phyloP scores from a whole-genome alignment of 2,797 vertebrate species.

The Parotocinclus haroldoi region DNA sequence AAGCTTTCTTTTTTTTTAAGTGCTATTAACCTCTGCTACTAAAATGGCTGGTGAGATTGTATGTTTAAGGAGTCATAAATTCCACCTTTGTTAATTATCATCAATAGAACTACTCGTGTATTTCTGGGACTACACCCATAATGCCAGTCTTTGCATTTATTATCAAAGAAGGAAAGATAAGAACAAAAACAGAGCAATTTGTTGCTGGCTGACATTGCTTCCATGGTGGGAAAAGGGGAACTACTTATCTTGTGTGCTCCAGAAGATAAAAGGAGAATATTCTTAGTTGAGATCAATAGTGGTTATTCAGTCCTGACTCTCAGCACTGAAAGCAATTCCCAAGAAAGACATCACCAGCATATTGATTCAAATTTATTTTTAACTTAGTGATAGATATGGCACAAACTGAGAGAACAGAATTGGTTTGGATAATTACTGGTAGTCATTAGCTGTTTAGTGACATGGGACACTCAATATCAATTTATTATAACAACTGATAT shows the following conservation, averaged over 20 bases:
- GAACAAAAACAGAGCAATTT: conserved; percentile 60
- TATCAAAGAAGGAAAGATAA: conserved; percentile 58
- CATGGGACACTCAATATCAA: conserved; percentile 76
- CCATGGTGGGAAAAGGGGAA: conserved; percentile 44
- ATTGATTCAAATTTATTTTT: conserved; percentile 85
- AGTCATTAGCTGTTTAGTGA: conserved; percentile 78
- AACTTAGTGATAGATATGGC: conserved; percentile 81
- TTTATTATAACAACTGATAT: conserved; percentile 69
- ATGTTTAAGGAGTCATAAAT: conserved; percentile 61
- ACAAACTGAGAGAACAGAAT: conserved; percentile 69
- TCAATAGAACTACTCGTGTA: conserved; percentile 51
- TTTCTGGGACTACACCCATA: conserved; percentile 37
- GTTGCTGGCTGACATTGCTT: conserved; percentile 54
- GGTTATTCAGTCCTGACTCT: conserved; percentile 73
- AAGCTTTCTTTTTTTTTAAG: too few relatives aligned
- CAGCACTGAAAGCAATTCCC: conserved; percentile 67
- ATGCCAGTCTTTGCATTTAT: conserved; percentile 57
- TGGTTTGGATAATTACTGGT: conserved; percentile 77
- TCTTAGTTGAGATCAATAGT: conserved; percentile 75
- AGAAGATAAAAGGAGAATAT: conserved; percentile 75
- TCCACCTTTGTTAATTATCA: conserved; percentile 55
- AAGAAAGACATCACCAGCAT: conserved; percentile 63
- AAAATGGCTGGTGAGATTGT: not conserved
- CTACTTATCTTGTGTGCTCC: conserved; percentile 58
- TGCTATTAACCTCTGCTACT: too few relatives aligned